Evolutionary conservation across 2,797 vertebrate species (phyloP).

Genomic region (Scyliorhinus canicula): DNA sequence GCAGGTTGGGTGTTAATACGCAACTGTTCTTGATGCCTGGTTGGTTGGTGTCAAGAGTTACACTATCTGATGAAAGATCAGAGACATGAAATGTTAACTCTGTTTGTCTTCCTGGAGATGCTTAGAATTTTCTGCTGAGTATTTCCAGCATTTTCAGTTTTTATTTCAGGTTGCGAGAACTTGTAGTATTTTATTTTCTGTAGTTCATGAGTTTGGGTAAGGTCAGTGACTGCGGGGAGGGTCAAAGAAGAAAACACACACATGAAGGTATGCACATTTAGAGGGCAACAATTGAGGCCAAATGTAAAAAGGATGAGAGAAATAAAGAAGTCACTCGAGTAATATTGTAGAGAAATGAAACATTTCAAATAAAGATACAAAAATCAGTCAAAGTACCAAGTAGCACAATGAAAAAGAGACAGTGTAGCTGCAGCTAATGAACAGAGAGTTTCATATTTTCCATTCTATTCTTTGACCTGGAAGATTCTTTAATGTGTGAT

Average conservation of each 20-base stretch:
- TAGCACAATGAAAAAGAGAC: not conserved
- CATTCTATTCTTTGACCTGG: not conserved
- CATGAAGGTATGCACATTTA: not conserved
- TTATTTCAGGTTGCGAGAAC: no score
- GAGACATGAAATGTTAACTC: no score
- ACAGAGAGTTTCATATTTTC: not conserved
- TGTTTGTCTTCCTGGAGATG: no score
- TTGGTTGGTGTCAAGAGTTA: no score
- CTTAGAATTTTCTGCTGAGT: no score
- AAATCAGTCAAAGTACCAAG: not conserved
- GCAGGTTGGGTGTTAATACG: no score
- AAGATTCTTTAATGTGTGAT: not conserved
- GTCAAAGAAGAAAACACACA: not conserved
- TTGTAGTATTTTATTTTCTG: not conserved
- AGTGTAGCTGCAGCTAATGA: not conserved
- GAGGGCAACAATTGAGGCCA: not conserved
- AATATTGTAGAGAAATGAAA: not conserved
- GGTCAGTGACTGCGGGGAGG: not conserved
- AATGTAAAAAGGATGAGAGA: not conserved
- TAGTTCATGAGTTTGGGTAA: not conserved
- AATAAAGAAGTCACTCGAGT: not conserved
- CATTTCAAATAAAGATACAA: not conserved
- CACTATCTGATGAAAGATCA: no score
- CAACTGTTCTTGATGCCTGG: no score
- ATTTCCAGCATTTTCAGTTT: no score